Base-by-base conservation (phyloP, 2,888 invertebrate genomes). In the Lithophane socia region DNA sequence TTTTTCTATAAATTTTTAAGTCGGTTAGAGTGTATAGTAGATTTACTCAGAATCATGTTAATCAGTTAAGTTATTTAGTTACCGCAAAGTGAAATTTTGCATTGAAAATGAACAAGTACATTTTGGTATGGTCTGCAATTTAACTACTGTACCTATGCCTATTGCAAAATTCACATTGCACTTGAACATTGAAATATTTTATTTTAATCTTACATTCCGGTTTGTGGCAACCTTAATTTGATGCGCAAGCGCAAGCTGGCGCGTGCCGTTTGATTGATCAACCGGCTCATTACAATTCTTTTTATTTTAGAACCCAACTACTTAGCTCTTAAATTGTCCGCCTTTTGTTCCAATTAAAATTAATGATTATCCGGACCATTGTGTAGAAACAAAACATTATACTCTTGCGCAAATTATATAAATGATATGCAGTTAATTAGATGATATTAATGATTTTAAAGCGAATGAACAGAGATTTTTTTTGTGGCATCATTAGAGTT, bases 201-300 rank as follows among this genome's bases (percentile, higher is more conserved):
- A 80, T 70, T 75, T 73, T 37, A 70, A 65, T 63, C 42, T 52
- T 61, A 52, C 29, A 73, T 73, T 72, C 56, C 56, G 52, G 65
- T 82, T 81, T 21, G 81, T 80, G 81, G 80, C 86, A 88, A 80
- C 82, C 85, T 80, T 86, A 86, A 77, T 80, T 37, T 81, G 73
- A 80, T 86, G 83, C 81, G 82, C 84, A 88, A 86, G 83, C 86
- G 89, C 87, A 85, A 80, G 85, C 75, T 64, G 90, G 92, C 94
- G 92, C 94, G 94, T 94, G 94, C 94, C 93, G 88, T 86, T 89
- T 90, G 91, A 93, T 91, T 92, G 92, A 94, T 94, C 91, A 92
- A 90, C 83, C 85, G 88, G 86, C 90, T 92, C 92, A 93, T 93
- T 93, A 92, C 86, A 83, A 81, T 88, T 77, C 83, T 83, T 89